Percentiles rank a stretch among this genome's conserved stretches.
phyloP scores from a whole-genome alignment of 2,113 vertebrate genomes.

The Elaphurus davidianus region DNA sequence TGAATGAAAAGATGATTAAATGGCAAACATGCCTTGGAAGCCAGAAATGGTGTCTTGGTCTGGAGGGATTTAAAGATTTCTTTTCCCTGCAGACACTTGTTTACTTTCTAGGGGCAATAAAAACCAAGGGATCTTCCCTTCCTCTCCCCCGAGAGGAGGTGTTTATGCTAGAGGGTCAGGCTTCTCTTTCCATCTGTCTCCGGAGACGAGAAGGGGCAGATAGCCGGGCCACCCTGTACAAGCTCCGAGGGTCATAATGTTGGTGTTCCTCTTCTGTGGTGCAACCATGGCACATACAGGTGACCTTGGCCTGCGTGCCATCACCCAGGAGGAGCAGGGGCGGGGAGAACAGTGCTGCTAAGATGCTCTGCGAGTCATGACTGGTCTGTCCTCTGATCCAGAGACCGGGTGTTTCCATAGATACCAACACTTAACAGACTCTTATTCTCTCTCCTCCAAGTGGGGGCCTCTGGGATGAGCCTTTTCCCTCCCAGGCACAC shows the following conservation, averaged over 20 bases:
- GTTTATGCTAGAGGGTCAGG: background rate
- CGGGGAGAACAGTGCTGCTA: background rate
- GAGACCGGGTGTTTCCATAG: background rate
- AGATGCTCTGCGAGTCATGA: background rate
- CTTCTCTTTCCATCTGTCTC: background rate
- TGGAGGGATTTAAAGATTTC: background rate
- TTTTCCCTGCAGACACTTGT: background rate
- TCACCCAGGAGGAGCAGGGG: background rate
- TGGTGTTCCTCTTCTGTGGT: background rate
- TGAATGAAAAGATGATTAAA: background rate
- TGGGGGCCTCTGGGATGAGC: background rate
- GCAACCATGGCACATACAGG: fast-evolving
- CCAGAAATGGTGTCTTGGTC: background rate
- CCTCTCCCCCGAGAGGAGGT: background rate
- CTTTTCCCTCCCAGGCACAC: background rate
- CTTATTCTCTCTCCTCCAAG: background rate
- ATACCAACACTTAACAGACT: background rate
- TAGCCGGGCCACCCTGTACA: background rate
- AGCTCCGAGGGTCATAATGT: background rate
- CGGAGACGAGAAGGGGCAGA: background rate
- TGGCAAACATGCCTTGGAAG: background rate
- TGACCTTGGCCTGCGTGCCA: fast-evolving
- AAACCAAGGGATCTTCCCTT: background rate
- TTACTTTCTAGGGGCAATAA: background rate
- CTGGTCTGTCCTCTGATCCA: background rate